Evolutionary conservation across 53 echinoderm and acorn worm species (phyloP).

Genomic region (Actinopyga echinites): DNA sequence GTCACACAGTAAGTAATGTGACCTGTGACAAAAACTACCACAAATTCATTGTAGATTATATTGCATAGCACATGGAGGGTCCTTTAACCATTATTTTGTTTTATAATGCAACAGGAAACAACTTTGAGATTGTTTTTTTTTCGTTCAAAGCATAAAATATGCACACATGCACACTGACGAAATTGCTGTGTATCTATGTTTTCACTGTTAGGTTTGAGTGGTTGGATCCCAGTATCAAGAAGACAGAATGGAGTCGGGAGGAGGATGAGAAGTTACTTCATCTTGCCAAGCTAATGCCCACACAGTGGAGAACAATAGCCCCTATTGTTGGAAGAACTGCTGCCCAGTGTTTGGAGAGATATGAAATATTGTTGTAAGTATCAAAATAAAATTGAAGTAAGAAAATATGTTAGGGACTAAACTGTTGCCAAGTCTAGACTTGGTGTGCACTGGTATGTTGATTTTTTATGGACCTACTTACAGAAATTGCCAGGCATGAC

Average conservation of each 20-base stretch:
- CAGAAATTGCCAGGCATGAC: no score
- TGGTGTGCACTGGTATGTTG: no score
- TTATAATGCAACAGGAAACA: no score
- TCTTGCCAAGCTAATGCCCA: constrained; percentile 98
- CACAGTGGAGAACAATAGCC: constrained; percentile 97
- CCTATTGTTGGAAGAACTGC: constrained; percentile 97
- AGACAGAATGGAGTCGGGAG: constrained; percentile 98
- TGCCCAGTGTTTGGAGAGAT: constrained; percentile 95
- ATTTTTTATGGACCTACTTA: no score
- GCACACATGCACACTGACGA: no score
- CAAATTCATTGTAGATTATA: no score
- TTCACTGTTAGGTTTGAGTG: constrained; percentile 80
- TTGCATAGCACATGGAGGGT: no score
- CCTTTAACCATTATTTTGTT: no score
- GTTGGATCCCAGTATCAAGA: constrained; percentile 99
- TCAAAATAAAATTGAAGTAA: not conserved
- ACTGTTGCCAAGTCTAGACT: not conserved
- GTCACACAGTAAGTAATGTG: no score
- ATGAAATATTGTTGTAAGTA: constrained; percentile 91
- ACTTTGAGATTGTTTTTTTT: no score
- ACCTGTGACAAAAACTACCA: no score
- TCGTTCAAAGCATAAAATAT: no score
- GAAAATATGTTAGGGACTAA: not conserved
- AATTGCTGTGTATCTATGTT: not conserved
- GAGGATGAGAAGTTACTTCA: constrained; percentile 96